Percentiles rank a stretch among this genome's conserved stretches.
These are phyloP conservation scores for Aleiodes alternator DNA, from an alignment of 2,888 invertebrate species.

Conservation along the genomic window DNA sequence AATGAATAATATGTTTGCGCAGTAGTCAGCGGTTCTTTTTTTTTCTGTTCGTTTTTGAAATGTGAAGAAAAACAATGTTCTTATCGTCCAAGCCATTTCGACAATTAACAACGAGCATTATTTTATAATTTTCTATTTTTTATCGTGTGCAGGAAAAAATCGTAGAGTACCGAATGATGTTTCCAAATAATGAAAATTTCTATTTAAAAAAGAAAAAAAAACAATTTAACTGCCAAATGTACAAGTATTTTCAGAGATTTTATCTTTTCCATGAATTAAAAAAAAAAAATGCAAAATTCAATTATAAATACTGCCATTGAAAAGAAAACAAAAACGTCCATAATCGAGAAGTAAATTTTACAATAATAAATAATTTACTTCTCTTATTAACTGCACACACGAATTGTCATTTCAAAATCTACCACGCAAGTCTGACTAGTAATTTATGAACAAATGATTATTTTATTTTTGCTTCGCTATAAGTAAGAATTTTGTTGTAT, in stretches of 20 bases:
- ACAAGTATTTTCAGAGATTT: constrained; percentile 10
- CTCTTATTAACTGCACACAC: not conserved
- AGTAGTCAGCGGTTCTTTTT: constrained; percentile 19
- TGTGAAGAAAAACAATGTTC: no score
- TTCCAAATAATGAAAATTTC: not conserved
- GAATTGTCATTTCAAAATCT: constrained; percentile 40
- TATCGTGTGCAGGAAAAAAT: constrained; percentile 5
- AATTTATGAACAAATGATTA: constrained; percentile 41
- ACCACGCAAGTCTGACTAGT: constrained; percentile 46
- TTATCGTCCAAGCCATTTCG: constrained; percentile 21
- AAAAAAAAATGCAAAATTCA: not conserved
- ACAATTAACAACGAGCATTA: constrained; percentile 17
- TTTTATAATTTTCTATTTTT: not conserved
- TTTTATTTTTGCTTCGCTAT: constrained; percentile 35
- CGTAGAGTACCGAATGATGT: not conserved
- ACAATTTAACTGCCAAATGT: constrained; percentile 25
- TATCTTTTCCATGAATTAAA: not conserved
- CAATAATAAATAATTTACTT: not conserved
- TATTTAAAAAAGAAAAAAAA: not conserved
- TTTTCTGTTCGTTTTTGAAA: no score
- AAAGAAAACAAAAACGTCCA: not conserved
- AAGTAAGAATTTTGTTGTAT: constrained; percentile 27
- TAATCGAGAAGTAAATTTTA: not conserved
- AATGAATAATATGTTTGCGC: not conserved
- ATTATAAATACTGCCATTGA: not conserved